Percentiles rank a stretch among this genome's conserved stretches.
These are phyloP conservation scores for Lasius fuliginosus DNA, from an alignment of 2,888 invertebrate genomes.

Conservation along the genomic window DNA sequence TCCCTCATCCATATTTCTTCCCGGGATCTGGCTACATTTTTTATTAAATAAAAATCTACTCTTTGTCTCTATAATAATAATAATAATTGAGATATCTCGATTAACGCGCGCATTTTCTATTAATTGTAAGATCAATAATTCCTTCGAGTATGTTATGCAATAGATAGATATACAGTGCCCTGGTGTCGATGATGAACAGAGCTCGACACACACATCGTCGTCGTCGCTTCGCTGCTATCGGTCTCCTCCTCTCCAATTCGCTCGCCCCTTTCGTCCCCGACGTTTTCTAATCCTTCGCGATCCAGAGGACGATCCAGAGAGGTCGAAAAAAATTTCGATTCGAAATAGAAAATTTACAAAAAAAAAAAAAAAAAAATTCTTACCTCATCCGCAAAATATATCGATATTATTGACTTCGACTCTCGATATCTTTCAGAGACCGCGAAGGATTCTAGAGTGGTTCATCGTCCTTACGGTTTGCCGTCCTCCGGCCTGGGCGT, in stretches of 20 bases:
- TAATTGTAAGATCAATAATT: neutral
- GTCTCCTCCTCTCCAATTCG: conserved; percentile 32
- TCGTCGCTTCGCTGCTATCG: conserved; percentile 26
- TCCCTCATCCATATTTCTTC: conserved; percentile 1
- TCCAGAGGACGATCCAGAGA: neutral
- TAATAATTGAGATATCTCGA: neutral
- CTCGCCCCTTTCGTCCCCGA: conserved; percentile 1
- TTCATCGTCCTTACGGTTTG: conserved; percentile 81
- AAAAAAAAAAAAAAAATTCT: neutral
- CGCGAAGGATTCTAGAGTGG: conserved; percentile 15
- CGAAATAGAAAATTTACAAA: neutral
- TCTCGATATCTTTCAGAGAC: neutral
- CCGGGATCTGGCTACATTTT: neutral
- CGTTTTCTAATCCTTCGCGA: conserved; percentile 8
- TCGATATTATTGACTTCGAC: neutral
- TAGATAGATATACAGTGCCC: too few species aligned
- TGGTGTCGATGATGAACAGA: neutral
- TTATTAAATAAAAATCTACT: neutral
- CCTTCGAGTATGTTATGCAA: neutral
- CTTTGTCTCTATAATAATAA: neutral
- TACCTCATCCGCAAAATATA: neutral
- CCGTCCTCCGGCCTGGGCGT: conserved; percentile 80
- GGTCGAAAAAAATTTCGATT: neutral
- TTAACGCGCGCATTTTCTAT: neutral
- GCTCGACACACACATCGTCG: neutral